Evolutionary conservation across 2,888 invertebrate genomes (phyloP), one percentile per base, ranked within the genome.

Genomic region (Campoplex nolae): DNA sequence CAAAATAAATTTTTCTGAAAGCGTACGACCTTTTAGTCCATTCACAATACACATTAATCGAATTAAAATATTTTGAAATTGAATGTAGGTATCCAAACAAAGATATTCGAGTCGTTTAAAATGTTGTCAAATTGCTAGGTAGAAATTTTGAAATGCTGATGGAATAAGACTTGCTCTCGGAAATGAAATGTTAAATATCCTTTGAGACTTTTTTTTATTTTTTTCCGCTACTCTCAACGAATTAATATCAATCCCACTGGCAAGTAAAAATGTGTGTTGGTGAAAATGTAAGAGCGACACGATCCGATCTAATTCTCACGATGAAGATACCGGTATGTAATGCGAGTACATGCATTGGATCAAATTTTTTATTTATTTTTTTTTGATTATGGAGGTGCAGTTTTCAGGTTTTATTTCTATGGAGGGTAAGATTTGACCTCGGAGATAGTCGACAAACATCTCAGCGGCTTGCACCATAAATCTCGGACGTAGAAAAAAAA

Each of bases 241-340:
- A 67, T 32, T 28, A 58, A 58, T 58, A 58, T 58, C 13, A 58
- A 58, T 58, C 13, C 28, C 13, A 28, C 13, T 13, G 11, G 23
- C 2, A 38, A n/a, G 16, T 38, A 67, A 38, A 67, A 70, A 38
- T 28, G 38, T 3, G 35, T n/a, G 54, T 56, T 68, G 42, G 35
- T 42, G 45, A 9, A 42, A 75, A 71, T 42, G 23, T 28, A 28
- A 3, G 62, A 76, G 45, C 68, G 23, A 54, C 8, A 35, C 23
- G 70, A 83, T 76, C 38, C 45, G 56, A 62, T 71, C 76, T 35
- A 79, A 70, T 85, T 75, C 32, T 76, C 71, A 58, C 67, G 71
- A 58, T 23, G 51, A 32, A n/a, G 35, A 80, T 83, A 73, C 32
- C 73, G 83, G 80, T 80, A 76, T 67, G 62, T 71, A 79, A 86